Evolutionary conservation across 2,113 vertebrate genomes (phyloP), one percentile per base, ranked within the genome.

Genomic region (Columbina picui): DNA sequence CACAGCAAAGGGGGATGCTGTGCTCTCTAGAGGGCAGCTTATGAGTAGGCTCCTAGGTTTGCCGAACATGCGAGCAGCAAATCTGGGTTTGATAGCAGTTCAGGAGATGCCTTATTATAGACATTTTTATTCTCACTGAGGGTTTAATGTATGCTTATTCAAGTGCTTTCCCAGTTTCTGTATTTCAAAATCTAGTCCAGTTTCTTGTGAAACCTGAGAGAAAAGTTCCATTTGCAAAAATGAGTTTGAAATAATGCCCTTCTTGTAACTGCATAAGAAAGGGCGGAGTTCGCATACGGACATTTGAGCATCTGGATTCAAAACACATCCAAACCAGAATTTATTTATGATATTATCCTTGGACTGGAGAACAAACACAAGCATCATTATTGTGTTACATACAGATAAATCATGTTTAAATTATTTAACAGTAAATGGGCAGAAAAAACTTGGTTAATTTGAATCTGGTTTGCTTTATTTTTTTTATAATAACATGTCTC

Each of bases 381-480:
- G 10, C 20, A 47, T 59, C 9, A 2, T 14, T 4, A 20, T 77
- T 69, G 7, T 0, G 0, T 88, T 91, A 43, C 14, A 36, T 43
- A 20, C n/a, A 43, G 32, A 83, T 56, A 87, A 90, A 65, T 77
- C 2, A 14, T 4, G 80, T 50, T 80, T 85, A 77, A 94, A 89
- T 52, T 59, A 87, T 81, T 90, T 80, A 92, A 23, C 29, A 67
- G 41, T 53, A 88, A 86, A 67, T 17, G 5, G 19, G 18, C 43
- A 47, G 47, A 49, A 49, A 81, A 87, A 60, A 76, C 20, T 57
- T 71, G 21, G 50, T 45, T 80, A 25, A 55, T 87, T 81, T 88
- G 30, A 68, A 38, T 88, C 85, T 87, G 52, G 30, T 70, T 91
- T 91, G 43, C 67, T 78, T 49, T 83, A 38, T 60, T 83, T 91